Base-by-base conservation (phyloP, 2,113 vertebrate genomes). In the Hippoglossus stenolepis region DNA sequence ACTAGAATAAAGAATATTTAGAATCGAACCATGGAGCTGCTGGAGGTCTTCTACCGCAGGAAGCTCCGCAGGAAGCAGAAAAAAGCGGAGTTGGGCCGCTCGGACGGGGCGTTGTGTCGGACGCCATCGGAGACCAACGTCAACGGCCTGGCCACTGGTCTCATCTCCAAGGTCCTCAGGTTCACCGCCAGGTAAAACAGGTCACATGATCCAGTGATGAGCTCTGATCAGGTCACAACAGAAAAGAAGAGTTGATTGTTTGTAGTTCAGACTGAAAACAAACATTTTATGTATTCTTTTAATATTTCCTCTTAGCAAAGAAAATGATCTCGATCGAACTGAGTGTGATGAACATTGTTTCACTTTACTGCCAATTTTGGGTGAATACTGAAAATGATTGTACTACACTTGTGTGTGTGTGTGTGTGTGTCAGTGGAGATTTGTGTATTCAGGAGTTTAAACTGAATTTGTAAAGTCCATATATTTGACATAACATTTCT, bases 111-210 rank as follows among this genome's bases (percentile, higher is more conserved):
- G 0, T 80, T 95, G 54, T 91, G 89, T 63, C 89, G 94, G 21
- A 56, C 84, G 0, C 90, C 94, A 1, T 93, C 92, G 0, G 90
- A 94, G 45, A 69, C 77, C 72, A 89, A 84, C 15, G 89, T 92
- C 77, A 88, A 88, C 74, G 70, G 89, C 57, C 68, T 94, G 70
- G 91, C 94, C 0, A 92, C 88, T 3, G 85, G 93, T 14, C 76
- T 96, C 75, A 92, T 95, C 69, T 93, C 92, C 65, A 93, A 80
- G 76, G 91, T 95, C 70, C 92, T 95, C 72, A 84, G 93, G 70
- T 93, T 95, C 84, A 93, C 93, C 10, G 49, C 85, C 83, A 94
- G 94, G 94, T 95, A 94, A 92, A 35, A 5, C 59, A 18, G 17
- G 59, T 61, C 26, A 61, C 28, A 3, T 61, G 28, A 21, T 18